Evolutionary conservation across 2,113 vertebrate species (phyloP), one percentile per base, ranked within the genome.

Genomic region (Microcebus lehilahytsara): DNA sequence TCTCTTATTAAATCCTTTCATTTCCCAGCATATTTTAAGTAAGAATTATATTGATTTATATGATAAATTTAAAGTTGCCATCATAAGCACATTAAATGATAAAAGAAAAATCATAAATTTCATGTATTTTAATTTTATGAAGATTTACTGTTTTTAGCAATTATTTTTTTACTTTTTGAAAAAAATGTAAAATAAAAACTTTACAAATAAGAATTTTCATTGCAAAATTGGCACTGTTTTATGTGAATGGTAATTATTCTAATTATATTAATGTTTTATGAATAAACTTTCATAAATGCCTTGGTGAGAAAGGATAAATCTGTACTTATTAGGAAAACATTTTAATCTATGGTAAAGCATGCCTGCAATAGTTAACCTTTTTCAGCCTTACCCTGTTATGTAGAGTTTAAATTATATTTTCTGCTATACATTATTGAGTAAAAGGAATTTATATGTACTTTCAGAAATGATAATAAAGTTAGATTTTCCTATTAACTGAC

Each of bases 401-500:
- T 97, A 97, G 96, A 96, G 60, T 97, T 98, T 97, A 96, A 98
- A 97, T 97, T 97, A 93, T 92, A 79, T 88, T 97, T 93, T 97
- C 97, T 97, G 93, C 88, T 97, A 97, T 96, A 98, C 85, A 96
- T 97, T 98, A 98, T 0, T 84, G 53, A 92, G 84, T 66, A 84
- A 89, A 79, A 88, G 51, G 60, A 93, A 92, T 78, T 94, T 96
- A 98, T 98, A 99, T 98, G 98, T 99, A 97, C 96, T 98, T 97
- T 95, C 98, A 94, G 97, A 92, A 98, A 98, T 75, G 92, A 92
- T 95, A 49, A 74, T 94, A 89, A 98, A 98, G 98, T 97, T 98
- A 98, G 98, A 98, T 97, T 98, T 98, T 98, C 97, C 98, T 98
- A 98, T 98, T 98, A 98, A 99, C 99, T 99, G 99, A 99, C 99